phyloP scores from a whole-genome alignment of 2,888 invertebrate genomes.

The Pseudococcus viburni region DNA sequence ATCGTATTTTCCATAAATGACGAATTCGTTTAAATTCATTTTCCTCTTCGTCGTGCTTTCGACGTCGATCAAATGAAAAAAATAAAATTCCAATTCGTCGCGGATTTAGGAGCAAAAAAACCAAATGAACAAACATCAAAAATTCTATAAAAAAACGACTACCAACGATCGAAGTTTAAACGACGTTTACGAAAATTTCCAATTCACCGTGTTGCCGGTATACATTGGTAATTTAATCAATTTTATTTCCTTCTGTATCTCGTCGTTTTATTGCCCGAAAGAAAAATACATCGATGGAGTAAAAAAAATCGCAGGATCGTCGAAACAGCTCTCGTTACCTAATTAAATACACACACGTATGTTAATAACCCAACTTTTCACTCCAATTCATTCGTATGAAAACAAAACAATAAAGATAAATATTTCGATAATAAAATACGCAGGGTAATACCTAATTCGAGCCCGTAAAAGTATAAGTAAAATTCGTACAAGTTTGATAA shows the following conservation, averaged over 20 bases:
- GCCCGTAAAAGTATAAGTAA: background rate
- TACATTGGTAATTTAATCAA: background rate
- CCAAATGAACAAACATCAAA: background rate
- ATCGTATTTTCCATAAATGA: background rate
- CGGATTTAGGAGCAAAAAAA: background rate
- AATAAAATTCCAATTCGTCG: background rate
- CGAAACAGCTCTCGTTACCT: no score
- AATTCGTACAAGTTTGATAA: constrained; percentile 15
- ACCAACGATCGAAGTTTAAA: background rate
- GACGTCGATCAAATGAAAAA: background rate
- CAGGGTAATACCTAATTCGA: background rate
- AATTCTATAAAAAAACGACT: background rate
- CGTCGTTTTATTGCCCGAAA: no score
- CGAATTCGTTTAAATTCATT: background rate
- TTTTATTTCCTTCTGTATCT: background rate
- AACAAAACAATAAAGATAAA: background rate
- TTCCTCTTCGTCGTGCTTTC: background rate
- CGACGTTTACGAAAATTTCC: background rate
- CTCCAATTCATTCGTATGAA: no score
- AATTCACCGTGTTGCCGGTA: background rate
- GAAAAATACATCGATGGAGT: no score
- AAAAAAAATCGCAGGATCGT: no score
- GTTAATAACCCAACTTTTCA: no score
- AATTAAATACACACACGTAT: no score
- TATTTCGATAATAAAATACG: background rate